Percentiles rank a stretch among this genome's conserved stretches.
phyloP scores from a whole-genome alignment of 2,888 invertebrate species.

The Scelioninae gen. 2 region DNA sequence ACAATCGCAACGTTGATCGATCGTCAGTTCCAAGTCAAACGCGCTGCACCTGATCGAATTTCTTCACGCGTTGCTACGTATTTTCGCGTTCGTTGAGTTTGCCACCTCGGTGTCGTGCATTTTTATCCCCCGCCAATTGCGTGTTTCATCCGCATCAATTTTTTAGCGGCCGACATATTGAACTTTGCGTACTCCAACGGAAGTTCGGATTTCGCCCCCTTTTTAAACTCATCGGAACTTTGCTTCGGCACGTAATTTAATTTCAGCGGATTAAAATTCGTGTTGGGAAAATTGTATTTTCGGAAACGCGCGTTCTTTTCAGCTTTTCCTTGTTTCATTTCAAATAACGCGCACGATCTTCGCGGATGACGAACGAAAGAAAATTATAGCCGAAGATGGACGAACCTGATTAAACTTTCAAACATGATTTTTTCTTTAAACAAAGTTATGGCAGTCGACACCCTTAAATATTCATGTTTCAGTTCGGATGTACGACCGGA shows the following conservation, averaged over 20 bases:
- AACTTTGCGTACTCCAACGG: not conserved
- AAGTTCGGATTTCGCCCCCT: slow-evolving; percentile 3
- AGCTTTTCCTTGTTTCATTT: not conserved
- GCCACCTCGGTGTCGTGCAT: slow-evolving; percentile 1
- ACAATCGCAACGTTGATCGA: not conserved
- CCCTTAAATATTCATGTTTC: slow-evolving; percentile 22
- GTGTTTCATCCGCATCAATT: slow-evolving; percentile 7
- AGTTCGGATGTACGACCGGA: slow-evolving; percentile 4
- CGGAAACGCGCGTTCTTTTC: too few species aligned
- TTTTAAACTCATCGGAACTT: slow-evolving; percentile 2
- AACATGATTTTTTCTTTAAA: slow-evolving; percentile 14
- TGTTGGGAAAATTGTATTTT: too few species aligned
- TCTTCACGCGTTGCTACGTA: not conserved
- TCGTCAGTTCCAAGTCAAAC: not conserved
- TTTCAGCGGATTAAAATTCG: not conserved
- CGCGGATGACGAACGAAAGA: not conserved
- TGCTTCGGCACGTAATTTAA: not conserved
- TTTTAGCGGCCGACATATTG: not conserved
- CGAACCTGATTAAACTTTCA: slow-evolving; percentile 23
- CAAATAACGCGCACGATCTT: not conserved
- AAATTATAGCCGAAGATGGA: not conserved
- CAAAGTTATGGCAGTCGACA: slow-evolving; percentile 9
- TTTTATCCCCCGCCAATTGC: slow-evolving; percentile 3
- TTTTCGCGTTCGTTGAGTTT: slow-evolving; percentile 1
- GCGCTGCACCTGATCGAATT: slow-evolving; percentile 2